Percentiles rank a stretch among this genome's conserved stretches.
Evolutionary conservation across 1,140 invertebrate genomes (phyloP).

Genomic region (Apis florea): DNA sequence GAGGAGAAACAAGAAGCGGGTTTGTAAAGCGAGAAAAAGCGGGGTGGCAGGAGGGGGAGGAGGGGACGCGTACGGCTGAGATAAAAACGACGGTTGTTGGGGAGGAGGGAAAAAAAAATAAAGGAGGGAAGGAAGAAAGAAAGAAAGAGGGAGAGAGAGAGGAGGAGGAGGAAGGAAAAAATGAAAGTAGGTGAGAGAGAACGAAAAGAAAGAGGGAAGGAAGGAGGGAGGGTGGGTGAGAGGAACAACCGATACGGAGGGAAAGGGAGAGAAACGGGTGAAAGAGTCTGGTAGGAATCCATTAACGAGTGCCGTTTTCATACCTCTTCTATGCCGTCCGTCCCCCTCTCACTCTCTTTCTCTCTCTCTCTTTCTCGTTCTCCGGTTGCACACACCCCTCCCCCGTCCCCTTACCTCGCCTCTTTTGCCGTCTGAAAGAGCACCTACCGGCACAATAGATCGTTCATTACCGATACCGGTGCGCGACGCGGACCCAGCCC

Average conservation of each 20-base stretch:
- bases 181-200: conserved; percentile 29
- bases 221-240: not conserved
- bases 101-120: conserved; percentile 4
- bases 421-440: conserved; percentile 56
- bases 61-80: conserved; percentile 1
- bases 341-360: not conserved
- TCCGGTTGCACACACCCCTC: not conserved
- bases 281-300: conserved; percentile 64
- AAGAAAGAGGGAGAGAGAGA: not conserved
- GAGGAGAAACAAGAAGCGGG: not conserved
- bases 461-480: conserved; percentile 70
- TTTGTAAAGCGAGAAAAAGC: conserved; percentile 16
- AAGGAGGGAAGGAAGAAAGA: not conserved
- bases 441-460: conserved; percentile 67
- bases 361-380: conserved; percentile 9
- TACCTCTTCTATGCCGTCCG: conserved; percentile 46
- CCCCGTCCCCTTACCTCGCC: conserved; percentile 19
- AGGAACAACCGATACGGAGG: conserved; percentile 35
- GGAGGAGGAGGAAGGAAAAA: too few species aligned
- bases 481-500: conserved; percentile 26
- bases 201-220: not conserved
- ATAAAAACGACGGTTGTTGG: conserved; percentile 1
- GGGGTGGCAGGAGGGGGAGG: not conserved
- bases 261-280: conserved; percentile 33
- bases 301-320: conserved; percentile 75